Base-by-base conservation (phyloP, 2,113 vertebrate genomes). In the Nibea coibor region DNA sequence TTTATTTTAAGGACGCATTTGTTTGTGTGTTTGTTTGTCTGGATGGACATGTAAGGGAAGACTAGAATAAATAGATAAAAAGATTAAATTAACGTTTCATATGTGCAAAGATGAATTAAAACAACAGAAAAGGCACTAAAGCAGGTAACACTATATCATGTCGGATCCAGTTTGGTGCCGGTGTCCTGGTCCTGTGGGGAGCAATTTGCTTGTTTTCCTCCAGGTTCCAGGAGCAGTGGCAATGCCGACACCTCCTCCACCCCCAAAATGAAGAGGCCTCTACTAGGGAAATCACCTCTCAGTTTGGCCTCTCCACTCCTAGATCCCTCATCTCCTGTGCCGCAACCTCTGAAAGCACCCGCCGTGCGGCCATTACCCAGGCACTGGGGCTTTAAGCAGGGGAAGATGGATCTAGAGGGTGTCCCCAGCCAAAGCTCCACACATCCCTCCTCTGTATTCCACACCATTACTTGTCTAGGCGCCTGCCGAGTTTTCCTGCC, bases 291-390 rank as follows among this genome's bases (percentile, higher is more conserved):
- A 90, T 93, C 89, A 90, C 89, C 88, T 90, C 86, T 92, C 87
- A 87, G 87, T 88, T 92, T 92, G 89, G 88, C 88, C 87, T 88
- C 73, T 87, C 79, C 61, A 73, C 88, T 85, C 85, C 80, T 65
- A 84, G 85, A 93, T 93, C 89, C 77, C 87, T 93, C 92, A 94
- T 94, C 93, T 94, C 88, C 92, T 61, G 80, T 24, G 73, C 73
- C 35, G 64, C 89, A 91, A 92, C 93, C 91, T 89, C 84, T 85
- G 86, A 88, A 87, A 89, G 88, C 87, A 69, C 89, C 89, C 70
- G 67, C 84, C 78, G 81, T 22, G 78, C 75, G 39, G 80, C 89
- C 88, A 93, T 93, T 94, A 91, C 80, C 89, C 56, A 63, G 87
- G 81, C 65, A 61, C 88, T 75, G 65, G 82, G 92, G 89, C 82